Evolutionary conservation across 2,888 invertebrate genomes (phyloP), one percentile per base, ranked within the genome.

Genomic region (Seira ritae): DNA sequence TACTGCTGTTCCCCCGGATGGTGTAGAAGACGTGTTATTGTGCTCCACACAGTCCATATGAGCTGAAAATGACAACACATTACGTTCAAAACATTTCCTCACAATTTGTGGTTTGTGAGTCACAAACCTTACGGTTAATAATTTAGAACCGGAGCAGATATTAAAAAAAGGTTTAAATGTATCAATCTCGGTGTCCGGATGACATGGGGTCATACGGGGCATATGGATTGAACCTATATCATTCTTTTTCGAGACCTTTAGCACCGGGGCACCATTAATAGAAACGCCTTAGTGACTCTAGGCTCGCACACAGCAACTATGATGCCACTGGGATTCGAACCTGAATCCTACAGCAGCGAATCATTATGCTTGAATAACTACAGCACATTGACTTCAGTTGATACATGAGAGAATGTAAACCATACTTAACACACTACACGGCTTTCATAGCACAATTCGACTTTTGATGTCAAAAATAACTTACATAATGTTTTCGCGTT

Each of bases 401-500:
- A n/a, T n/a, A n/a, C n/a, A n/a, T n/a, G n/a, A n/a, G n/a, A n/a
- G n/a, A n/a, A n/a, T n/a, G n/a, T n/a, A n/a, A n/a, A n/a, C n/a
- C n/a, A n/a, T n/a, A n/a, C n/a, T n/a, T n/a, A n/a, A n/a, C n/a
- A n/a, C n/a, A n/a, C n/a, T n/a, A n/a, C n/a, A n/a, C n/a, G n/a
- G n/a, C n/a, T n/a, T n/a, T n/a, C n/a, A n/a, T n/a, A n/a, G n/a
- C n/a, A n/a, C n/a, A n/a, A n/a, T n/a, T n/a, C n/a, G n/a, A n/a
- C n/a, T n/a, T n/a, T n/a, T n/a, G n/a, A n/a, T n/a, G n/a, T 31
- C 31, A 31, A 31, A 4, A 31, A 20, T 46, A 62, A 75, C 86
- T 84, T 85, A 87, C 87, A 84, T 83, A 87, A 81, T 73, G 87
- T 84, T 80, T 87, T 87, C 70, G 84, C 84, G 85, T 86, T 87